Percentiles rank a stretch among this genome's conserved stretches.
Evolutionary conservation across 2,888 invertebrate genomes (phyloP).

Genomic region (Chydorus sphaericus): DNA sequence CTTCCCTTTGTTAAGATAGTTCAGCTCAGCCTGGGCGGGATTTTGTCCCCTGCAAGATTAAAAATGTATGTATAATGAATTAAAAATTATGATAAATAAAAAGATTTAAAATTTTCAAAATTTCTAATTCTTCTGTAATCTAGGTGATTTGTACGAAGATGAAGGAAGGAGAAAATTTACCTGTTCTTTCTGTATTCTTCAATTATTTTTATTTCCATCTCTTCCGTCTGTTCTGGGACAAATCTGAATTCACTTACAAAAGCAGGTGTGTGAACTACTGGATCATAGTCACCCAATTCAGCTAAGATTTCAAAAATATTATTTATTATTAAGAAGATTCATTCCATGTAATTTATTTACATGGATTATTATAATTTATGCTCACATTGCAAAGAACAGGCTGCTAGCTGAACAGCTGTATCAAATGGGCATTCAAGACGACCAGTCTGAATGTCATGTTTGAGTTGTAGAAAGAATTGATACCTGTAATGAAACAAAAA

Average conservation of each 20-base stretch:
- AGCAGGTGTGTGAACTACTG: slow-evolving; percentile 78
- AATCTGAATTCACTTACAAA: slow-evolving; percentile 97
- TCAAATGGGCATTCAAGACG: slow-evolving; percentile 77
- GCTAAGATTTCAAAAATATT: slow-evolving; percentile 37
- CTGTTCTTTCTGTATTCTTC: slow-evolving; percentile 78
- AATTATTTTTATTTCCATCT: slow-evolving; percentile 84
- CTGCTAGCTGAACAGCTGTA: slow-evolving; percentile 76
- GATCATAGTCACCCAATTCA: slow-evolving; percentile 94
- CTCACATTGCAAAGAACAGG: slow-evolving; percentile 83
- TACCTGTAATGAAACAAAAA: slow-evolving; percentile 40
- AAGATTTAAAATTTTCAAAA: neutral
- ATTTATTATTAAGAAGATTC: neutral
- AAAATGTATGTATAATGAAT: slow-evolving; percentile 2
- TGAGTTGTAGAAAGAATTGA: slow-evolving; percentile 94
- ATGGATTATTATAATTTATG: slow-evolving; percentile 18
- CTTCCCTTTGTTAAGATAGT: slow-evolving; percentile 88
- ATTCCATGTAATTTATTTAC: neutral
- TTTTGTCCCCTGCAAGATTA: slow-evolving; percentile 48
- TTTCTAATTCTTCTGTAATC: neutral
- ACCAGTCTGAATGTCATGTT: slow-evolving; percentile 85
- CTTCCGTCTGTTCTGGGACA: slow-evolving; percentile 88
- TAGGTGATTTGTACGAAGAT: neutral
- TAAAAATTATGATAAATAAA: neutral
- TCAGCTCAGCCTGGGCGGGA: slow-evolving; percentile 90
- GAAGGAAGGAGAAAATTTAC: slow-evolving; percentile 21